Conservation (phyloP, 2,113 vertebrate genomes). For the Tachycineta bicolor region DNA sequence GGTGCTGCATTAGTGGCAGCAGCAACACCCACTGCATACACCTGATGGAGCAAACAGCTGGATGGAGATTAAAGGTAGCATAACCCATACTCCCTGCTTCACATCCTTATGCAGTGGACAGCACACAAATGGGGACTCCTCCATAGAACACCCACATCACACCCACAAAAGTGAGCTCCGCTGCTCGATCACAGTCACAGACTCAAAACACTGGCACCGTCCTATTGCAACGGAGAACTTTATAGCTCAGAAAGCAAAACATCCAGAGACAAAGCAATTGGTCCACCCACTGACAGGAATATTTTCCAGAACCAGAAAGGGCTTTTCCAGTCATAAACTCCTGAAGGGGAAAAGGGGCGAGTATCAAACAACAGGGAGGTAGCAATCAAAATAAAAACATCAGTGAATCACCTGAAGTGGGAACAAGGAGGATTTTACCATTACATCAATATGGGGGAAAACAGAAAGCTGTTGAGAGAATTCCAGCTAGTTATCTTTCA, state of each 20-base stretch:
- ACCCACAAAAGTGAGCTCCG: neutral
- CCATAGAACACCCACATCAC: rapidly evolving
- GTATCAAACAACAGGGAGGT: neutral
- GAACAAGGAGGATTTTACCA: neutral
- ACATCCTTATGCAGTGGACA: neutral
- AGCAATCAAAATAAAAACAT: neutral
- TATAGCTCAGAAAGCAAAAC: neutral
- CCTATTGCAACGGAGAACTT: neutral
- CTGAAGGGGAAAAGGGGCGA: neutral
- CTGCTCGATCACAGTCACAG: neutral
- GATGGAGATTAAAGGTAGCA: neutral
- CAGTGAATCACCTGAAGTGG: neutral
- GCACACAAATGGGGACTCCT: rapidly evolving
- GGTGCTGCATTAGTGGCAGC: neutral
- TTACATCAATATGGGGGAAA: neutral
- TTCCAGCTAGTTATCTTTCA: neutral
- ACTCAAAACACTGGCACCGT: rapidly evolving
- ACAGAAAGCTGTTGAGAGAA: neutral
- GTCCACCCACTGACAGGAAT: neutral
- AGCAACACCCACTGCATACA: neutral
- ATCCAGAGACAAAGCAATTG: neutral
- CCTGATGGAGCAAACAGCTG: neutral
- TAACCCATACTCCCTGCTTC: neutral
- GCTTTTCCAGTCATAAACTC: neutral
- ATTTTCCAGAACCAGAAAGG: neutral